These are phyloP conservation scores for Trichoplusia ni DNA, from an alignment of 1,140 invertebrate species.

Conservation along the genomic window DNA sequence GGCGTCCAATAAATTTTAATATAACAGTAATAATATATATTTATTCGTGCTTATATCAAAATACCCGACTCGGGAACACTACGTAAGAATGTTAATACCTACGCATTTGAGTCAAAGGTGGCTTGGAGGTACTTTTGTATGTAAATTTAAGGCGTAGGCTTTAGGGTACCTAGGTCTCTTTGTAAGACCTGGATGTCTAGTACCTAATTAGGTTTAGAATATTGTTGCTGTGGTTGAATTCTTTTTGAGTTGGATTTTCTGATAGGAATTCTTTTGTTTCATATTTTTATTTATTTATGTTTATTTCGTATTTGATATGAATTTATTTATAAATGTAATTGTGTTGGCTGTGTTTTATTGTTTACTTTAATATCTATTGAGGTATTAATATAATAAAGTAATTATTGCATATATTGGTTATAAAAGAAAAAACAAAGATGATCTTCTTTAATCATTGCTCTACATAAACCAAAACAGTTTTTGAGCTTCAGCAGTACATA, in stretches of 20 bases:
- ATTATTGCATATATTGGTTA: no score
- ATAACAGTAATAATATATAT: constrained; percentile 19
- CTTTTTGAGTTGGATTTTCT: not conserved
- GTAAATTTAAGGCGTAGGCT: constrained; percentile 77
- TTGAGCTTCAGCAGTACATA: constrained; percentile 69
- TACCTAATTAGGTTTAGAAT: constrained; percentile 20
- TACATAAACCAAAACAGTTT: no score
- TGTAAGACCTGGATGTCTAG: constrained; percentile 35
- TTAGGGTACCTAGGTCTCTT: constrained; percentile 51
- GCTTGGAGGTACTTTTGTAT: constrained; percentile 76
- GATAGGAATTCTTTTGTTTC: no score
- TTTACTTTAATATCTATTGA: no score
- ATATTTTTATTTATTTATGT: no score
- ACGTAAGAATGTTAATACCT: constrained; percentile 61
- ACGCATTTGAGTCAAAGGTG: constrained; percentile 63
- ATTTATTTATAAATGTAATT: no score
- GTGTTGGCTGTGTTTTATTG: no score
- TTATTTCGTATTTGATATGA: no score
- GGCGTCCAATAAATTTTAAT: no score
- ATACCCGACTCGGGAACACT: constrained; percentile 17
- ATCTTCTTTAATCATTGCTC: no score
- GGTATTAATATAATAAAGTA: no score
- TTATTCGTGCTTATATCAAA: constrained; percentile 13
- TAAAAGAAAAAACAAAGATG: no score
- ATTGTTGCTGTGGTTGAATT: constrained; percentile 15